Percentiles rank a stretch among this genome's conserved stretches.
Conservation (phyloP, 1,140 invertebrate genomes). For the Bombyx mandarina region DNA sequence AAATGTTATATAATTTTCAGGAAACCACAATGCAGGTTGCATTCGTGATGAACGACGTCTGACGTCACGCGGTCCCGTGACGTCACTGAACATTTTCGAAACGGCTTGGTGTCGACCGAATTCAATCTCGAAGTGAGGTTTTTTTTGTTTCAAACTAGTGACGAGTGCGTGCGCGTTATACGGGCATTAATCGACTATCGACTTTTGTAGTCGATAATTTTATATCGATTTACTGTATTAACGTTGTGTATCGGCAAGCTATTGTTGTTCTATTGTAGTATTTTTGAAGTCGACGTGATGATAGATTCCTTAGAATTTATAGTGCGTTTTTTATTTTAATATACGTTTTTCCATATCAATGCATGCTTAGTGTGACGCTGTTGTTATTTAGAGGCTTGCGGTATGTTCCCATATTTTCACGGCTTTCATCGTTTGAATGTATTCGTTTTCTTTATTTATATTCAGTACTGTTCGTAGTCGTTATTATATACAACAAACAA, state of each 20-base stretch:
- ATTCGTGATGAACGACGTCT: constrained; percentile 67
- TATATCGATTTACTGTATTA: constrained; percentile 8
- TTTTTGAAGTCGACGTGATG: constrained; percentile 23
- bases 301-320: constrained; percentile 11
- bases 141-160: too few relatives aligned
- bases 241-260: constrained; percentile 23
- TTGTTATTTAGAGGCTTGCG: constrained; percentile 33
- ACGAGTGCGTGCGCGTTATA: too few relatives aligned
- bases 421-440: constrained; percentile 4
- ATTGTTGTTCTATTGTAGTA: constrained; percentile 34
- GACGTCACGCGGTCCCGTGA: constrained; percentile 33
- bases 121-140: neutral
- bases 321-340: constrained; percentile 31
- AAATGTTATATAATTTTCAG: constrained; percentile 12
- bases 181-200: neutral
- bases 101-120: neutral
- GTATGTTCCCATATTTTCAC: constrained; percentile 23
- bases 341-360: constrained; percentile 52
- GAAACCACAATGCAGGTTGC: constrained; percentile 66
- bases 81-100: constrained; percentile 6
- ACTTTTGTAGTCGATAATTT: constrained; percentile 7
- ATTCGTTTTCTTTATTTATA: constrained; percentile 1
- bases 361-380: constrained; percentile 37
- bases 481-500: neutral
- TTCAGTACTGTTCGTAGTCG: constrained; percentile 1